A percentile compares a stretch with the other conserved stretches of the same genome.
phyloP scores from a whole-genome alignment of 2,888 invertebrate species.

The Hypomecis atomaria region DNA sequence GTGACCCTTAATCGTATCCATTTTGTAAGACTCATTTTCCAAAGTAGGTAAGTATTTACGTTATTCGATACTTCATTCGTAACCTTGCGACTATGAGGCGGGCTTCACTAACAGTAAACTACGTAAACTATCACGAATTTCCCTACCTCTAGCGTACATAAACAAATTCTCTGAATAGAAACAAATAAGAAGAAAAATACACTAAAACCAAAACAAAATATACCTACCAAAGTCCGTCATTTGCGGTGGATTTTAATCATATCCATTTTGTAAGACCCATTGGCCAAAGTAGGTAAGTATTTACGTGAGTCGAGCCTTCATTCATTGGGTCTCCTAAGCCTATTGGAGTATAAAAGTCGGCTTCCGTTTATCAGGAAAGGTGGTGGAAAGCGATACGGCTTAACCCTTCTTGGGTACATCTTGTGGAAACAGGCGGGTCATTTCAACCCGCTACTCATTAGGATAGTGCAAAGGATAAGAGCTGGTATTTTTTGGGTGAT shows the following conservation, averaged over 20 bases:
- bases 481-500: not conserved
- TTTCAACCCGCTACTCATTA: constrained; percentile 22
- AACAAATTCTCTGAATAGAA: too few relatives aligned
- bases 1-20: not conserved
- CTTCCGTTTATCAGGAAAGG: constrained; percentile 27
- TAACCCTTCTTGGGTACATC: constrained; percentile 16
- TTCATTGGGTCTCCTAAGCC: constrained; percentile 24
- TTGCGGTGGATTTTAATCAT: not conserved
- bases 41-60: not conserved
- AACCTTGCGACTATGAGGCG: too few relatives aligned
- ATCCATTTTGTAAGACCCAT: constrained; percentile 1
- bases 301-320: constrained; percentile 1
- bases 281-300: not conserved
- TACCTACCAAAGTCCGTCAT: too few relatives aligned
- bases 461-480: constrained; percentile 8
- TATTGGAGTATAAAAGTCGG: constrained; percentile 26
- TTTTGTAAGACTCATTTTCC: constrained; percentile 3
- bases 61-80: too few relatives aligned
- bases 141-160: too few relatives aligned
- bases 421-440: constrained; percentile 12
- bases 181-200: too few relatives aligned
- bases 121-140: too few relatives aligned
- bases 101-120: too few relatives aligned
- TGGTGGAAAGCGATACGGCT: constrained; percentile 21
- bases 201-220: too few relatives aligned